Base-by-base conservation (phyloP, 30 jellyfish, hydroid and myxozoan genomes). In the Aurelia aurita complex sp. Pacific region DNA sequence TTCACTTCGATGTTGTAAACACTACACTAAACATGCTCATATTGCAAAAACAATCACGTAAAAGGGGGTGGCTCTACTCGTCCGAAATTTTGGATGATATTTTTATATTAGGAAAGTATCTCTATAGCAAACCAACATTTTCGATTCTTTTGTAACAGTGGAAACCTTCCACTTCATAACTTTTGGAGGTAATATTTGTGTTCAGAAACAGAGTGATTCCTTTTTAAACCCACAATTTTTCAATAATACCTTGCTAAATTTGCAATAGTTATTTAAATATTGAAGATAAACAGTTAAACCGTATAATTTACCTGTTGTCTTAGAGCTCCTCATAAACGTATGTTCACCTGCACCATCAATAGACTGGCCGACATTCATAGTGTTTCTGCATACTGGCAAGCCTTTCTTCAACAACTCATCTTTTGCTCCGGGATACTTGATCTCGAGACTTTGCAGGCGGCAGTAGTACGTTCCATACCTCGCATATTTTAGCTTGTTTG, bases 321-420 rank as follows among this genome's bases (percentile, higher is more conserved):
- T 77, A 51, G 77, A 12, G 76, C 78, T 51, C 42, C 69, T 38
- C 87, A 77, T 77, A 59, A 77, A 77, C 38, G 78, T 77, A 0
- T 77, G 87, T 77, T 77, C 87, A 34, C 87, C 87, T 18, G 87
- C 87, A 53, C 87, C 87, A 77, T 77, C 87, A 53, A 63, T 54
- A 10, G 87, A 77, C 51, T 77, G 87, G 23, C 87, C 77, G 40
- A 77, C 55, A 43, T 36, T 62, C 43, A 51, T 40, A 33, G 53
- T 62, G 50, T 77, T 77, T 33, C 77, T 54, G 62, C 87, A 77
- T 5, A 77, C 87, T 19, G 87, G 59, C 40, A 77, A 19, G 6
- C 87, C 87, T 52, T 53, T 54, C 40, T 36, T 77, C 50, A 53
- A 33, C 61, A 77, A 59, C 76, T 77, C 87, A 34, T 77, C 87